Base-by-base conservation (phyloP, 1,140 invertebrate genomes). In the Aphidius gifuensis region DNA sequence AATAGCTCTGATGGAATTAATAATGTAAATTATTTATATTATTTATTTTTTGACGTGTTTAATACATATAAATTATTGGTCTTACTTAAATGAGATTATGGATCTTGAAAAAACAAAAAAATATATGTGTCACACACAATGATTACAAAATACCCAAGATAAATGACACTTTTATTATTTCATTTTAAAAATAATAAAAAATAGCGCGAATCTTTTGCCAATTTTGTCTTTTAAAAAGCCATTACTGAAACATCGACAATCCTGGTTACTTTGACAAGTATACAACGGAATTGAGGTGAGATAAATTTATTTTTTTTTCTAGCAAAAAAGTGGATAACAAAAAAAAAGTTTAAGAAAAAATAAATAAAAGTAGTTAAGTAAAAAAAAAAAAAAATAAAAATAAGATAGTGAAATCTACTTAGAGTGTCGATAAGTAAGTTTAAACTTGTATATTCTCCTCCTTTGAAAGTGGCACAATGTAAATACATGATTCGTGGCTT, bases 71-170 rank as follows among this genome's bases (percentile, higher is more conserved):
- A 32, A 32, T 32, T 32, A 32, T 32, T 32, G 23, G 23, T 32
- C 23, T 32, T 32, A 32, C 23, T 32, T 32, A 32, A 32, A 32
- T 32, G 23, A 32, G 23, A 32, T 32, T 32, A 32, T 32, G 1
- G 23, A 32, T 32, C 23, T 32, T 32, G 23, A 32, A 32, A 32
- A 32, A n/a, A n/a, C n/a, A n/a, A 32, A 32, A 32, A 32, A 3
- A 32, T 32, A 32, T 32, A 16, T 16, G 1, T 16, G 16, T 16
- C 16, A 16, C 16, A 16, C 16, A 16, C 16, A 16, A 40, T 50
- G 40, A 64, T 64, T 64, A 58, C 40, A 51, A 46, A 54, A 43
- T 45, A n/a, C 40, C 53, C 16, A 39, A 54, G 57, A 64, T 64
- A 58, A 64, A 59, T 58, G 62, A 64, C 42, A 4, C 11, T n/a